A percentile compares a stretch with the other conserved stretches of the same genome.
These are phyloP conservation scores for Coptodon rendalli DNA, from an alignment of 2,113 vertebrate genomes.

Conservation along the genomic window DNA sequence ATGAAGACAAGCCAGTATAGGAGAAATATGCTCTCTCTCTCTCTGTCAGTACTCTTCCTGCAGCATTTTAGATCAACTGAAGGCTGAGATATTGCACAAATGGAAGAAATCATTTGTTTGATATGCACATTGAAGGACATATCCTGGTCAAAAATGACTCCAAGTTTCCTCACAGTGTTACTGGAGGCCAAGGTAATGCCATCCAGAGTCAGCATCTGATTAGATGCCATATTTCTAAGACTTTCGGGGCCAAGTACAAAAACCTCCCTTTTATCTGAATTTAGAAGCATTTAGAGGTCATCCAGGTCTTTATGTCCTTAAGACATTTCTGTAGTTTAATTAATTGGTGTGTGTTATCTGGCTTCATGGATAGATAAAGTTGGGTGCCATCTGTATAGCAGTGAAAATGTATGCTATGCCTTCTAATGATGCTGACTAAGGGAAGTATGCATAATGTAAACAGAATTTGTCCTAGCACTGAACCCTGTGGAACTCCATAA, in stretches of 20 bases:
- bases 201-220: background rate
- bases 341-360: background rate
- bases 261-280: background rate
- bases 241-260: background rate
- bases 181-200: background rate
- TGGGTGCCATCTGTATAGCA: background rate
- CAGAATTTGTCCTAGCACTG: background rate
- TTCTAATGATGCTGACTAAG: background rate
- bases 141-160: background rate
- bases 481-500: background rate
- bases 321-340: background rate
- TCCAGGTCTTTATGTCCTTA: background rate
- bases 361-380: background rate
- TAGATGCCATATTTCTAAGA: background rate
- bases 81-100: background rate
- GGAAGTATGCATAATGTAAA: background rate
- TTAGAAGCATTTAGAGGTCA: background rate
- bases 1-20: background rate
- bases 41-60: background rate
- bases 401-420: background rate
- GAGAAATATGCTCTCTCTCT: background rate
- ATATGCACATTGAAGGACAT: background rate
- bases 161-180: background rate
- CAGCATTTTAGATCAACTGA: background rate
- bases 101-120: background rate